These are phyloP conservation scores for Phocides pigmalion DNA, from an alignment of 1,140 invertebrate species.

Conservation along the genomic window DNA sequence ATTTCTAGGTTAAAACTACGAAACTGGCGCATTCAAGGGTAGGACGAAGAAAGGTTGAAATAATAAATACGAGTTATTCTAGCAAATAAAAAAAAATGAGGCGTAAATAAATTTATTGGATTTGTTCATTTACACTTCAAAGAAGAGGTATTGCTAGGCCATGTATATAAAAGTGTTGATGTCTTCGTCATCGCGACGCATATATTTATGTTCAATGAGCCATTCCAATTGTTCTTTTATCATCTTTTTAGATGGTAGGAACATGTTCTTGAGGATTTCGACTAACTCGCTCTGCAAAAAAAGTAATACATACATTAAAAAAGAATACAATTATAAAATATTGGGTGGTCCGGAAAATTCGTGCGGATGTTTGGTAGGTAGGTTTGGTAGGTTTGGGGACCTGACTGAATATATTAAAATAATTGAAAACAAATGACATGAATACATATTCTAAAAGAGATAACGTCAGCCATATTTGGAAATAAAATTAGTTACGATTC, in stretches of 20 bases:
- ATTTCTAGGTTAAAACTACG: too few relatives aligned
- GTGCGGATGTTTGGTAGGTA: too few relatives aligned
- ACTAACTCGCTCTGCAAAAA: conserved; percentile 93
- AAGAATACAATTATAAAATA: background rate
- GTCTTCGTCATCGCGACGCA: conserved; percentile 97
- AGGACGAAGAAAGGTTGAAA: too few relatives aligned
- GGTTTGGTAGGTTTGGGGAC: too few relatives aligned
- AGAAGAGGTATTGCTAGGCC: conserved; percentile 87
- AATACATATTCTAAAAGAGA: too few relatives aligned
- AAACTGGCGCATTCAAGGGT: too few relatives aligned
- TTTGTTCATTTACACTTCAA: conserved; percentile 58
- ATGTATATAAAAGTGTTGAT: conserved; percentile 99
- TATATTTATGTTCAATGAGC: conserved; percentile 99
- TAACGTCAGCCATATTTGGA: too few relatives aligned
- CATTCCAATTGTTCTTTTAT: conserved; percentile 99
- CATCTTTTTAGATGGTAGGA: conserved; percentile 99
- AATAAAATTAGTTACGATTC: too few relatives aligned
- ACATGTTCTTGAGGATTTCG: conserved; percentile 99
- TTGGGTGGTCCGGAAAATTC: too few relatives aligned
- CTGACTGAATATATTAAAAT: too few relatives aligned
- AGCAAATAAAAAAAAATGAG: conserved; percentile 23
- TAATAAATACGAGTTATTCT: too few relatives aligned
- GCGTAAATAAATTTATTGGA: conserved; percentile 74
- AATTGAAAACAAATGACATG: too few relatives aligned
- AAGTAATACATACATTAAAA: conserved; percentile 10